Conservation (phyloP, 1,140 invertebrate species). For the Zaprionus tsacasi region DNA sequence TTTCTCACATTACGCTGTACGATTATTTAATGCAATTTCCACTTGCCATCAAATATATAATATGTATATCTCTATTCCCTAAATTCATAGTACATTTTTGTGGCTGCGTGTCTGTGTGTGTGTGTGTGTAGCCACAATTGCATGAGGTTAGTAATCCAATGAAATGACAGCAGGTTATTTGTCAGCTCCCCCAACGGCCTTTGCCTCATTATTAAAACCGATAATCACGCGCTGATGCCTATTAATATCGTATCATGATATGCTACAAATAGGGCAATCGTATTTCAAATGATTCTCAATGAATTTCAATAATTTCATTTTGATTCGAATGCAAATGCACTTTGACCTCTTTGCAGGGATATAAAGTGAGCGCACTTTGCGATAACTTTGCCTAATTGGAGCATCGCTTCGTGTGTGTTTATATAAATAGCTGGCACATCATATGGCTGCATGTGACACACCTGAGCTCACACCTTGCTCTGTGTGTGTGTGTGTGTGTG, state of each 20-base stretch:
- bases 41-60: not conserved
- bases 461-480: constrained; percentile 6
- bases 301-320: not conserved
- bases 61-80: constrained; percentile 9
- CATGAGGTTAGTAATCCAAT: constrained; percentile 60
- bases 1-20: not conserved
- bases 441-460: constrained; percentile 13
- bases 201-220: constrained; percentile 61
- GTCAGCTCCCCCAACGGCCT: not conserved
- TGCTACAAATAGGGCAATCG: not conserved
- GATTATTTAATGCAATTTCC: constrained; percentile 8
- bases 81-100: constrained; percentile 16
- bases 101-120: not conserved
- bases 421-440: constrained; percentile 1
- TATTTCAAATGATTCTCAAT: not conserved
- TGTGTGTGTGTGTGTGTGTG: not conserved
- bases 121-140: constrained; percentile 47
- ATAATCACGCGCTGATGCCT: constrained; percentile 55
- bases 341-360: not conserved
- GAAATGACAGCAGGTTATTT: constrained; percentile 54
- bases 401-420: constrained; percentile 1
- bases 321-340: not conserved
- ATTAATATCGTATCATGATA: not conserved
- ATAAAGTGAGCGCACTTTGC: not conserved
- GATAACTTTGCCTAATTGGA: not conserved